Percentiles rank a stretch among this genome's conserved stretches.
Conservation (phyloP, 1,140 invertebrate species). For the roundworm (Caenorhabditis elegans) region WBcel235 BX284605.5:15551001-15551500, state of each 20-base stretch:
- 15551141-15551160: too few relatives aligned
- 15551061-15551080: too few relatives aligned
- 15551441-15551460: too few relatives aligned
- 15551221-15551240: background rate
- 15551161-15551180: too few relatives aligned
- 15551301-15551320: constrained; percentile 56
- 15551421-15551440: too few relatives aligned
- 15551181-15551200: background rate
- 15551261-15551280: constrained; percentile 56
- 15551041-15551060: too few relatives aligned
- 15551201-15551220: constrained; percentile 5
- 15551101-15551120: too few relatives aligned
- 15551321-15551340: constrained; percentile 55
- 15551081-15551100: too few relatives aligned
- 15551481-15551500: background rate
- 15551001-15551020: too few relatives aligned
- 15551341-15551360: constrained; percentile 58
- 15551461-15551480: too few relatives aligned
- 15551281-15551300: constrained; percentile 51
- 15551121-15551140: too few relatives aligned
- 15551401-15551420: constrained; percentile 55
- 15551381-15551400: constrained; percentile 58
- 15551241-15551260: constrained; percentile 46
- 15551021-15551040: too few relatives aligned
- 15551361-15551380: constrained; percentile 55